Percentiles rank a stretch among this genome's conserved stretches.
phyloP scores from a whole-genome alignment of 2,797 vertebrate species.

The Ibycter americanus region DNA sequence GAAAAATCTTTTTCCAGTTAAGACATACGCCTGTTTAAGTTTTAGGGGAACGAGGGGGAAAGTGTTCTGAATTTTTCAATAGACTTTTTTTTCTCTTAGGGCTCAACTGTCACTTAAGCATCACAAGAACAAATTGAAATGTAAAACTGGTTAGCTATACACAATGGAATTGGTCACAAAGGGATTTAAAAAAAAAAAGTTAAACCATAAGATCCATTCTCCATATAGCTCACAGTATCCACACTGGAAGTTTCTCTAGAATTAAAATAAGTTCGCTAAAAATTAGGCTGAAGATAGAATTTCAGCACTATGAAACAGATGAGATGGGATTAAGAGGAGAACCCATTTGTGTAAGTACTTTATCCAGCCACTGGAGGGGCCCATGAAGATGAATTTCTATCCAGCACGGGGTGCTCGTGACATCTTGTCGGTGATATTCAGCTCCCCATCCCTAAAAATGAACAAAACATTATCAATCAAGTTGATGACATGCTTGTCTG shows the following conservation, averaged over 20 bases:
- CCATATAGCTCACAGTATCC: slow-evolving; percentile 79
- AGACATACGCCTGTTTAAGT: slow-evolving; percentile 62
- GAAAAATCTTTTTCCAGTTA: slow-evolving; percentile 66
- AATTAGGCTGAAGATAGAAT: slow-evolving; percentile 43
- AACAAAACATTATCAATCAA: not conserved
- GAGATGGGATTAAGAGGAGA: slow-evolving; percentile 95
- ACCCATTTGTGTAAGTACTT: slow-evolving; percentile 93
- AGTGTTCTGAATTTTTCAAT: slow-evolving; percentile 59
- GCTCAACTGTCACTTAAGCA: slow-evolving; percentile 62
- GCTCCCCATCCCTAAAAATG: slow-evolving; percentile 86
- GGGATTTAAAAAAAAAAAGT: slow-evolving; percentile 58
- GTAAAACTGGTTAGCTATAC: slow-evolving; percentile 74
- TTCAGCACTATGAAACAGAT: slow-evolving; percentile 92
- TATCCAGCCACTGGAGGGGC: slow-evolving; percentile 91
- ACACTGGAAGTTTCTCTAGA: slow-evolving; percentile 76
- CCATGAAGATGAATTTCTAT: slow-evolving; percentile 92
- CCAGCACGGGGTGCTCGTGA: slow-evolving; percentile 90
- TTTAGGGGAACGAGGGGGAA: slow-evolving; percentile 25
- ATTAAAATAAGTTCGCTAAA: slow-evolving; percentile 77
- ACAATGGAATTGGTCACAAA: slow-evolving; percentile 80
- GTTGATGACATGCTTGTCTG: not conserved
- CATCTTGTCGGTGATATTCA: slow-evolving; percentile 88
- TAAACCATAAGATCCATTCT: slow-evolving; percentile 70
- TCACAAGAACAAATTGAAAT: slow-evolving; percentile 74
- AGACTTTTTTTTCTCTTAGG: slow-evolving; percentile 54